Evolutionary conservation across 1,140 invertebrate genomes (phyloP), one percentile per base, ranked within the genome.

Genomic region (Leptinotarsa lineolata): DNA sequence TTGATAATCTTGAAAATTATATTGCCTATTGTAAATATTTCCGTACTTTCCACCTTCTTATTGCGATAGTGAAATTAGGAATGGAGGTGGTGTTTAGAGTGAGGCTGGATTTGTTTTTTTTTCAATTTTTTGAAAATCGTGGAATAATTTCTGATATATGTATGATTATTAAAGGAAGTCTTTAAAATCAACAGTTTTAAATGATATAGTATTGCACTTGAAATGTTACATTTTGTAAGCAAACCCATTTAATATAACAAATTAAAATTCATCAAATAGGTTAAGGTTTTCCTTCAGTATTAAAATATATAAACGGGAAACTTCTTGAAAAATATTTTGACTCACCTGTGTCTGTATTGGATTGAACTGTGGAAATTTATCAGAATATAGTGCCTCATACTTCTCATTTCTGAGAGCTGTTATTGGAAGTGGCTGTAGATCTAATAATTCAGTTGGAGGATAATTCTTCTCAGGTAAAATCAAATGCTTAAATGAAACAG

Each of bases 401-500:
- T 91, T 89, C 0, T 90, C 85, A 84, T 99, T 98, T 75, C 96
- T 81, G 11, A 95, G 81, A 11, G 94, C 94, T 0, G 93, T 93
- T 45, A 93, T 92, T 0, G 97, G 97, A 58, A 99, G 85, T 1
- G 98, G 97, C 84, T 99, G 97, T 21, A 99, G 87, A 87, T 99
- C 98, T n/a, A 99, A 86, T 60, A 99, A 86, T 85, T 99, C 98
- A 0, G 98, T 99, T 1, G 97, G 97, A 13, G 97, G 97, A 22
- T 97, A 90, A 86, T 98, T 98, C 85, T 99, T 99, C 85, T 99
- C 98, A 0, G 98, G 98, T 30, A 99, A 85, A 81, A 99, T 97
- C 44, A 99, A 87, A 87, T 99, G 97, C 12, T 97, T 89, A 86
- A 99, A 99, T 4, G 97, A 99, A 0, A 99, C 96, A 0, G 98